Percentiles rank a stretch among this genome's conserved stretches.
These are phyloP conservation scores for Actenoides lindsayi DNA, from an alignment of 2,113 vertebrate species.

Conservation along the genomic window DNA sequence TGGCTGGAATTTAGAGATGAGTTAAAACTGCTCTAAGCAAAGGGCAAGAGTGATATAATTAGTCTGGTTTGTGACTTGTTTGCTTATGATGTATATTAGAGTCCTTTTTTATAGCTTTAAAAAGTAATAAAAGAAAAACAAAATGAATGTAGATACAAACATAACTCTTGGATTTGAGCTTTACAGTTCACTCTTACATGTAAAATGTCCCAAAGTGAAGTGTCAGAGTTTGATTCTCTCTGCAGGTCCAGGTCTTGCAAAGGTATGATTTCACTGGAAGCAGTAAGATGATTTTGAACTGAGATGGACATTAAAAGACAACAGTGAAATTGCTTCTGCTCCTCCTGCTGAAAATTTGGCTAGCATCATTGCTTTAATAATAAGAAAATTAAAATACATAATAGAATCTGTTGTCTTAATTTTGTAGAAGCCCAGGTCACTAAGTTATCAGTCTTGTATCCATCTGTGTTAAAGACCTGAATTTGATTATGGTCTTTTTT, in stretches of 20 bases:
- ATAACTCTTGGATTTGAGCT: background rate
- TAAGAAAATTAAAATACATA: background rate
- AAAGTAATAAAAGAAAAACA: background rate
- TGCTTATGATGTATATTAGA: background rate
- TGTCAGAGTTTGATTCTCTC: background rate
- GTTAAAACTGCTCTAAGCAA: constrained; percentile 47
- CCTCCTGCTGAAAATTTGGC: background rate
- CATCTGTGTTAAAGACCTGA: background rate
- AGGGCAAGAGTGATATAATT: constrained; percentile 44
- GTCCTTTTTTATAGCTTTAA: background rate
- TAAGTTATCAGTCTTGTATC: background rate
- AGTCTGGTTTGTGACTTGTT: constrained; percentile 15
- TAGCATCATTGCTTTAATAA: background rate
- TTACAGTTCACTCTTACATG: background rate
- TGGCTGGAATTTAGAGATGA: constrained; percentile 59
- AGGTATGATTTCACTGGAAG: background rate
- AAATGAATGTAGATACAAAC: background rate
- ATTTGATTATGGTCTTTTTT: background rate
- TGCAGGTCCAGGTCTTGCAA: background rate
- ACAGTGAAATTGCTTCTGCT: background rate
- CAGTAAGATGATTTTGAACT: background rate
- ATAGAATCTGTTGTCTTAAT: background rate
- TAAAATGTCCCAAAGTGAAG: background rate
- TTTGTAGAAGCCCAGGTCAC: background rate
- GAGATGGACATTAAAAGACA: background rate